Evolutionary conservation across 2,888 invertebrate genomes (phyloP).

Genomic region (Girardia tigrina): DNA sequence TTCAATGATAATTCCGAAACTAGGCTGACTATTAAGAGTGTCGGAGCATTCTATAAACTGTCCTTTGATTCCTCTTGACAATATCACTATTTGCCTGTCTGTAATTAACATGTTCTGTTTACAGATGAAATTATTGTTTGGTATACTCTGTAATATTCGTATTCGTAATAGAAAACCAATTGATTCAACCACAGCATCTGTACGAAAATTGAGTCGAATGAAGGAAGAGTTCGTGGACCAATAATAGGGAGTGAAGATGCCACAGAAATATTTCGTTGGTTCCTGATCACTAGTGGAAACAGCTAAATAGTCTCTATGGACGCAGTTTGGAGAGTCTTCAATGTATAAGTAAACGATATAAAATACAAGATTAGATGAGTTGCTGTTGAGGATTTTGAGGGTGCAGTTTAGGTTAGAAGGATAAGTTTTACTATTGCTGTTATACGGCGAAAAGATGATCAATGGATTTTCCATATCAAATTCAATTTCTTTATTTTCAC

Average conservation of each 20-base stretch:
- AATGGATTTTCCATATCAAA: not conserved
- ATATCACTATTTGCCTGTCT: not conserved
- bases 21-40: not conserved
- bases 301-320: not conserved
- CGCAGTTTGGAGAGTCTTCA: not conserved
- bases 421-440: not conserved
- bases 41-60: not conserved
- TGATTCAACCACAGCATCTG: not conserved
- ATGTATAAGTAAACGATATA: not conserved
- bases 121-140: not conserved
- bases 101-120: not conserved
- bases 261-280: not conserved
- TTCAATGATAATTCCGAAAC: not conserved
- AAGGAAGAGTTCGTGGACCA: not conserved
- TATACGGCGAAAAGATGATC: not conserved
- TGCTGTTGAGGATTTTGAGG: not conserved
- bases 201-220: not conserved
- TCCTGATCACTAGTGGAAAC: not conserved
- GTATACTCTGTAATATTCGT: not conserved
- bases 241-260: not conserved
- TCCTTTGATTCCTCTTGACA: not conserved
- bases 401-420: not conserved
- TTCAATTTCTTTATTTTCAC: not conserved
- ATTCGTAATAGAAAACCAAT: not conserved
- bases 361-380: not conserved